Evolutionary conservation across 2,888 invertebrate genomes (phyloP).

Genomic region (Arrhopalites spinosus): DNA sequence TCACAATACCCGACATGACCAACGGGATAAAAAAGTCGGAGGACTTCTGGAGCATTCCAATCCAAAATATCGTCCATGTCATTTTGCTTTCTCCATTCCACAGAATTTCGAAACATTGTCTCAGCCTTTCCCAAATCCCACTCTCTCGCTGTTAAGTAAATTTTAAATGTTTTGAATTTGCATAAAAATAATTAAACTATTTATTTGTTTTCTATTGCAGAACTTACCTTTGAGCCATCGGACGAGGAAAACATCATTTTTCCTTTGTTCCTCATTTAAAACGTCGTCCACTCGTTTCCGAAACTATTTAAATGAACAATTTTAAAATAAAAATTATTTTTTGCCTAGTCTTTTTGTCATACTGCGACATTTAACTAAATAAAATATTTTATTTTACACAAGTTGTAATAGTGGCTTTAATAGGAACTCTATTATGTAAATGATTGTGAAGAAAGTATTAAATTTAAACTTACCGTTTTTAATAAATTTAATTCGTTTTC

Average conservation of each 20-base stretch:
- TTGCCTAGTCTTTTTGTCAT: background rate
- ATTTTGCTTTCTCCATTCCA: conserved; percentile 45
- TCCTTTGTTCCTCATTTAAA: conserved; percentile 16
- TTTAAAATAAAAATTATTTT: background rate
- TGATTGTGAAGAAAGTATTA: background rate
- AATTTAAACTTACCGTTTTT: background rate
- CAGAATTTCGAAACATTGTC: conserved; percentile 82
- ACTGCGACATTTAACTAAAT: background rate
- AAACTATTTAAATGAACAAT: conserved; percentile 7
- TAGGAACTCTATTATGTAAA: background rate
- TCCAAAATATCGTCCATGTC: conserved; percentile 41
- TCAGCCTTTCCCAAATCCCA: conserved; percentile 85
- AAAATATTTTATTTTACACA: background rate
- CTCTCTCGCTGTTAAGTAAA: conserved; percentile 73
- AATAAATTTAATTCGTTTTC: background rate
- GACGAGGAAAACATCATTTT: conserved; percentile 71
- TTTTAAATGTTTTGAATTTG: background rate
- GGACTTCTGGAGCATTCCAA: conserved; percentile 46
- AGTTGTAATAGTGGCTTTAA: background rate
- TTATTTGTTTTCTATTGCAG: conserved; percentile 8
- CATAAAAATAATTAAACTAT: background rate
- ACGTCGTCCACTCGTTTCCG: conserved; percentile 13
- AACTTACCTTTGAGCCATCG: conserved; percentile 79
- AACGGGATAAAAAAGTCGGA: conserved; percentile 22
- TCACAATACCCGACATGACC: conserved; percentile 41